These are phyloP conservation scores for Callithrix jacchus DNA, from an alignment of 2,113 vertebrate genomes.

Conservation along the genomic window DNA sequence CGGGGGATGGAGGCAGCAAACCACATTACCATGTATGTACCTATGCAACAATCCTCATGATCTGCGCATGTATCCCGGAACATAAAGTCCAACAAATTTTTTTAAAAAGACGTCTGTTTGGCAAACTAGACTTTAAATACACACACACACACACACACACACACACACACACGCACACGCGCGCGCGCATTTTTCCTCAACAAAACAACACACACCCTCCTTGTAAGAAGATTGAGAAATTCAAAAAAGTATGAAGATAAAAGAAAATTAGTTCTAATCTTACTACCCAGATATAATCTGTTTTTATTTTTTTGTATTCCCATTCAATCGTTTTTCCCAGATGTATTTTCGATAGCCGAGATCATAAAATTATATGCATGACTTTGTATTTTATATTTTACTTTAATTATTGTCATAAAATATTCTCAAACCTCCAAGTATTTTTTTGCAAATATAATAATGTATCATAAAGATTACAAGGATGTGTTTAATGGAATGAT, in stretches of 20 bases:
- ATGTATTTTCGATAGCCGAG: not conserved
- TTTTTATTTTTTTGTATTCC: not conserved
- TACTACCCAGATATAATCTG: not conserved
- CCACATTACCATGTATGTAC: too few relatives aligned
- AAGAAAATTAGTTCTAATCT: not conserved
- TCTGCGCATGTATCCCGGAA: too few relatives aligned
- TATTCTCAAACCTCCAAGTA: not conserved
- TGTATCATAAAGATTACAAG: not conserved
- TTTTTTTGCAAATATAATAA: not conserved
- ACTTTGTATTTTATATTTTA: not conserved
- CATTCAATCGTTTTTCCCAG: not conserved
- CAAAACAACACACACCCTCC: not conserved
- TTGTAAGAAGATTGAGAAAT: not conserved
- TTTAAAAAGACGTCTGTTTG: not conserved
- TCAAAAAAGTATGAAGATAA: not conserved
- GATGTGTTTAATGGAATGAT: not conserved
- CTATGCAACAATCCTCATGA: too few relatives aligned
- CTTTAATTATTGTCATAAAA: not conserved
- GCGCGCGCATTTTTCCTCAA: not conserved
- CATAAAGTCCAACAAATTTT: too few relatives aligned
- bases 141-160: not conserved
- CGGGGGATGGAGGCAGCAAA: too few relatives aligned
- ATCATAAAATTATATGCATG: slow-evolving; percentile 4
- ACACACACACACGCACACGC: not conserved
- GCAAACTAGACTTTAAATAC: not conserved